Percentiles rank a stretch among this genome's conserved stretches.
phyloP scores from a whole-genome alignment of 2,113 vertebrate species.

The Anser brachyrhynchus region DNA sequence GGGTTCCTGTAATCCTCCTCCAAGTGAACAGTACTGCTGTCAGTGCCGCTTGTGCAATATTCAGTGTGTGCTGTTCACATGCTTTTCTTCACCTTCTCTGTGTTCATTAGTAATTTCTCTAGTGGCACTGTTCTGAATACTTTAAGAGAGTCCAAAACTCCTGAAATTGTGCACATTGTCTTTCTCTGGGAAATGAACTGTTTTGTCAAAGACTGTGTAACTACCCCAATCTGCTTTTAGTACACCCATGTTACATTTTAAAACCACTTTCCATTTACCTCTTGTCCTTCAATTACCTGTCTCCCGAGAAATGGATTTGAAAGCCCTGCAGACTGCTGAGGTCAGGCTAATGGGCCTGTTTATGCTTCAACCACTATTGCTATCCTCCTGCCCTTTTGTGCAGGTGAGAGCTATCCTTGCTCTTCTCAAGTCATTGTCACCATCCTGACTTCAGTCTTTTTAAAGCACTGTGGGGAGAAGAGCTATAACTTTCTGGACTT shows the following conservation, averaged over 20 bases:
- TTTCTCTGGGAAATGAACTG: neutral
- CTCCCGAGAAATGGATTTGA: neutral
- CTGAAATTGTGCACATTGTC: neutral
- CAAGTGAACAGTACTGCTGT: neutral
- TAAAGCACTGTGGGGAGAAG: neutral
- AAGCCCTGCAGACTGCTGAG: neutral
- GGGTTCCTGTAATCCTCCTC: neutral
- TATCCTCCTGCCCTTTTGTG: neutral
- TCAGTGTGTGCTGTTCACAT: neutral
- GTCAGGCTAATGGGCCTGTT: neutral
- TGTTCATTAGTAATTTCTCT: neutral
- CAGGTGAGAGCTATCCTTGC: neutral
- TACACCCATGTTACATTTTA: neutral
- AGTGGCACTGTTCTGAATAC: neutral
- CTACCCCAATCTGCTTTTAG: neutral
- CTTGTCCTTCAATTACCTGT: neutral
- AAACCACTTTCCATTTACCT: neutral
- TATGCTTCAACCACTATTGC: neutral
- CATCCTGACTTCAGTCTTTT: neutral
- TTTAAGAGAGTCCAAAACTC: neutral
- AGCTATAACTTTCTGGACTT: neutral
- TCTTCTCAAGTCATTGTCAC: neutral
- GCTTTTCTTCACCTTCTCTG: neutral
- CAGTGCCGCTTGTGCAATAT: fast-evolving
- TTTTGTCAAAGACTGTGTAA: neutral